Evolutionary conservation across 2,113 vertebrate species (phyloP).

Genomic region (Thunnus maccoyii): DNA sequence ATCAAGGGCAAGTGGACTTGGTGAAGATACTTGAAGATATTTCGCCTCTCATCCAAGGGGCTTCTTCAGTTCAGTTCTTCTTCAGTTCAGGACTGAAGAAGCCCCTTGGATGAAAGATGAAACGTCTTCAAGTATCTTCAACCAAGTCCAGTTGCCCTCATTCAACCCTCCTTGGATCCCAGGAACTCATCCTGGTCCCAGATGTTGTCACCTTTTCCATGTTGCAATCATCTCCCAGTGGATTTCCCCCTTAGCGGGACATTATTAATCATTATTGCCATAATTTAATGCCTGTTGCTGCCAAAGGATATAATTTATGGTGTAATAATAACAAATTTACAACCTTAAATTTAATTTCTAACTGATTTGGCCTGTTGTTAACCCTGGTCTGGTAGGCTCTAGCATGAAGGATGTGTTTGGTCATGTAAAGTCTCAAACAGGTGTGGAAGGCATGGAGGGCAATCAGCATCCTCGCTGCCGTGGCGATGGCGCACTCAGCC

Average conservation of each 20-base stretch:
- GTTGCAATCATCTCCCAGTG: neutral
- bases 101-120: no score
- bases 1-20: no score
- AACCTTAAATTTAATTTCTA: neutral
- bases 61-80: no score
- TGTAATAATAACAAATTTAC: constrained; percentile 12
- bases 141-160: no score
- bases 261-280: neutral
- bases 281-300: neutral
- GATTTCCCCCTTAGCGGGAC: neutral
- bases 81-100: no score
- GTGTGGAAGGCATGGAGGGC: constrained; percentile 21
- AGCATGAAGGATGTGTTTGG: constrained; percentile 16
- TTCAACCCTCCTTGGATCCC: no score
- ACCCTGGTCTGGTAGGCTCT: neutral
- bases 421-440: constrained; percentile 6
- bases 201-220: neutral
- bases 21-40: no score
- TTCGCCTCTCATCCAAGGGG: no score
- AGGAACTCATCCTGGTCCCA: no score
- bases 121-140: no score
- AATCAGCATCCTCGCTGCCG: constrained; percentile 31
- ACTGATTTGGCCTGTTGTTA: constrained; percentile 16
- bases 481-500: neutral
- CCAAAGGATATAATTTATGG: constrained; percentile 1